Percentiles rank a stretch among this genome's conserved stretches.
phyloP scores from a whole-genome alignment of 1,140 invertebrate genomes.

The Meloidogyne exigua region DNA sequence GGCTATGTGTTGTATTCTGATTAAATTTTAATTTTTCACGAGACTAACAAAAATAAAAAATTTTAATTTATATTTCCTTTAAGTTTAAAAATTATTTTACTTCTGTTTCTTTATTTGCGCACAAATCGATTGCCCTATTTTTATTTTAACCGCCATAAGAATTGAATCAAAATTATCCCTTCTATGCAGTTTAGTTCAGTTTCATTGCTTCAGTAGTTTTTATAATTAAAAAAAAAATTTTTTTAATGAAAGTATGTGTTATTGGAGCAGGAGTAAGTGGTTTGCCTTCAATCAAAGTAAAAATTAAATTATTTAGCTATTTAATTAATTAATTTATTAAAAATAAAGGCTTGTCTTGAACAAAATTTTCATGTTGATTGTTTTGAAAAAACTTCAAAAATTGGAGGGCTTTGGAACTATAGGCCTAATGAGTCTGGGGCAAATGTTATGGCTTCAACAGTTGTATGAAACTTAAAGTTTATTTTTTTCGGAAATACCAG shows the following conservation, averaged over 20 bases:
- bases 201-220: background rate
- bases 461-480: constrained; percentile 46
- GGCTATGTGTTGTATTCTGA: no score
- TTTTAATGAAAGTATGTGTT: constrained; percentile 60
- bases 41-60: no score
- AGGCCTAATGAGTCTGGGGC: constrained; percentile 58
- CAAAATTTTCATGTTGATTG: constrained; percentile 66
- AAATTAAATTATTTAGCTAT: background rate
- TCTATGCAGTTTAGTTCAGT: no score
- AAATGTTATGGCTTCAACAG: constrained; percentile 65
- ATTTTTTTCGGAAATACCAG: background rate
- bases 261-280: constrained; percentile 67
- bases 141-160: no score
- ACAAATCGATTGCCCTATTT: no score
- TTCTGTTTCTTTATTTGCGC: no score
- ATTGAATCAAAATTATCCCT: no score
- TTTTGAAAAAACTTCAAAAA: constrained; percentile 66
- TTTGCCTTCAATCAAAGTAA: constrained; percentile 65
- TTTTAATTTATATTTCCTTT: no score
- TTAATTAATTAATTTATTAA: background rate
- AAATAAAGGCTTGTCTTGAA: constrained; percentile 64
- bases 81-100: no score
- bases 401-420: constrained; percentile 69
- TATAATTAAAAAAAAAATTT: background rate
- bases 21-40: no score